Conservation (phyloP, 1,140 invertebrate species). For the Anagrus nilaparvatae region DNA sequence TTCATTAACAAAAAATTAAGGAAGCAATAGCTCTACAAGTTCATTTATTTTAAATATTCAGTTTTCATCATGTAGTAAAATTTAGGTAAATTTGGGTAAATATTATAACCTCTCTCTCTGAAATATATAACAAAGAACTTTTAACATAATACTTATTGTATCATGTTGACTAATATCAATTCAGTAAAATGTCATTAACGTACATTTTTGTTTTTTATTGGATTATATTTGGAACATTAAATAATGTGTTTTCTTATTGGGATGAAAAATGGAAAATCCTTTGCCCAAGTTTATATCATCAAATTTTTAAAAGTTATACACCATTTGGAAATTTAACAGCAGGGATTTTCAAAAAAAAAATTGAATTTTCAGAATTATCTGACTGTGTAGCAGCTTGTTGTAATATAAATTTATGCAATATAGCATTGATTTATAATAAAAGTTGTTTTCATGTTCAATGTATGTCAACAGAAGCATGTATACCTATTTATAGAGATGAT, state of each 20-base stretch:
- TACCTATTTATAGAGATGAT: conserved; percentile 50
- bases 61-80: too few relatives aligned
- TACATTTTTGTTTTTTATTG: conserved; percentile 24
- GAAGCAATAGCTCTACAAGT: too few relatives aligned
- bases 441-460: conserved; percentile 71
- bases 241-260: conserved; percentile 26
- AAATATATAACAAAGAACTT: too few relatives aligned
- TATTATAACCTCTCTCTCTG: too few relatives aligned
- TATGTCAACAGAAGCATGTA: conserved; percentile 55
- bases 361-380: conserved; percentile 43
- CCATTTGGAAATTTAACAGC: conserved; percentile 48
- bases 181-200: conserved; percentile 27
- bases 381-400: conserved; percentile 68
- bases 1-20: too few relatives aligned
- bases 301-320: conserved; percentile 32
- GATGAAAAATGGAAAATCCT: conserved; percentile 26
- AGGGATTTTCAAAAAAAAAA: conserved; percentile 50
- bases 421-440: conserved; percentile 64
- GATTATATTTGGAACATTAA: conserved; percentile 25
- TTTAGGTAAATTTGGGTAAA: too few relatives aligned
- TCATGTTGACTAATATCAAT: too few relatives aligned
- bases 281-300: conserved; percentile 31
- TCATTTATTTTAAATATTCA: too few relatives aligned
- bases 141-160: too few relatives aligned
- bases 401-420: conserved; percentile 54